Evolutionary conservation across 2,888 invertebrate species (phyloP).

Genomic region (Spisula solida): DNA sequence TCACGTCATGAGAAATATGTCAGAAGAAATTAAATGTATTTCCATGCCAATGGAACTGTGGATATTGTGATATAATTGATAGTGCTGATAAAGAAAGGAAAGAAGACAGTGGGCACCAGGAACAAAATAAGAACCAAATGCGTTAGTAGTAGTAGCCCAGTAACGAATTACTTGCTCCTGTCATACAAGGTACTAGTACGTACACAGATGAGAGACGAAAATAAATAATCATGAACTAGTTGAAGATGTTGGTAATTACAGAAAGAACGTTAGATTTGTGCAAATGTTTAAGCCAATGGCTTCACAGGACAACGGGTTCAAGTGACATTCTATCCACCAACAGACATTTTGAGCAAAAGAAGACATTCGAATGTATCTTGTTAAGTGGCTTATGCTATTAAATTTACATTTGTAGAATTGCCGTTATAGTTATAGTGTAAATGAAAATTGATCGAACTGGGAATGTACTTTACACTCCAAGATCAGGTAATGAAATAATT

Average conservation of each 20-base stretch:
- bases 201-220: not conserved
- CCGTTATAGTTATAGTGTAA: no score
- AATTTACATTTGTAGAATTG: no score
- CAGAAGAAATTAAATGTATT: not conserved
- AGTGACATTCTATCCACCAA: not conserved
- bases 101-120: not conserved
- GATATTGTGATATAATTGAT: not conserved
- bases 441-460: no score
- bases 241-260: constrained; percentile 8
- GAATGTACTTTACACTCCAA: no score
- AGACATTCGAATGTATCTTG: no score
- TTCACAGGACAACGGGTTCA: not conserved
- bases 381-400: no score
- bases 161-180: not conserved
- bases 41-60: constrained; percentile 6
- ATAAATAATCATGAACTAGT: not conserved
- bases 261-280: not conserved
- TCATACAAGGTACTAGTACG: not conserved
- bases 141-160: not conserved
- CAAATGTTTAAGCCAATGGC: constrained; percentile 8
- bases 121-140: not conserved
- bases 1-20: not conserved
- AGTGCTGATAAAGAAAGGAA: not conserved
- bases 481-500: no score
- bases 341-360: not conserved